Evolutionary conservation across 2,113 vertebrate genomes (phyloP).

Genomic region (Misgurnus anguillicaudatus): DNA sequence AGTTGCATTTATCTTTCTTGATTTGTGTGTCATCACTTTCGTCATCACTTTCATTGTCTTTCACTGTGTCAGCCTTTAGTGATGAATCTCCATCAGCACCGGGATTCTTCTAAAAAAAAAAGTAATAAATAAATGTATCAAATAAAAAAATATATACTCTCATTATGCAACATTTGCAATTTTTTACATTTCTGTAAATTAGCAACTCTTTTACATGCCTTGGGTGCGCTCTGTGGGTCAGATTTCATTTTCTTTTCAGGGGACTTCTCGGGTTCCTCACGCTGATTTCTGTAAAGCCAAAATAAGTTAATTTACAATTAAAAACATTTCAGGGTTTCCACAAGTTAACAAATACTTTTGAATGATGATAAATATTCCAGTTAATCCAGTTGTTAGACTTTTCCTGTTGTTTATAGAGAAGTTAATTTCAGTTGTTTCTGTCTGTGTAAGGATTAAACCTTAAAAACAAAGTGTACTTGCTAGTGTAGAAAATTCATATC

Average conservation of each 20-base stretch:
- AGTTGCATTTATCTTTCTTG: neutral
- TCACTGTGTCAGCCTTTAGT: neutral
- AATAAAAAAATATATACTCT: too few relatives aligned
- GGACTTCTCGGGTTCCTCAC: conserved; percentile 5
- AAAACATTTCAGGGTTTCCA: neutral
- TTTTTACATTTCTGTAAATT: too few relatives aligned
- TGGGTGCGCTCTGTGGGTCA: neutral
- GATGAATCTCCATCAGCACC: conserved; percentile 44
- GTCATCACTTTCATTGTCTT: neutral
- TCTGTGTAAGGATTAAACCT: too few relatives aligned
- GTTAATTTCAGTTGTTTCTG: too few relatives aligned
- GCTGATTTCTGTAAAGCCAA: conserved; percentile 10
- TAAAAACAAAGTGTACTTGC: too few relatives aligned
- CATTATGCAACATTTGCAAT: too few relatives aligned
- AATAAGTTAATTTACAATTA: neutral
- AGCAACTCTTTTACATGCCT: conserved; percentile 48
- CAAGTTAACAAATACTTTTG: too few relatives aligned
- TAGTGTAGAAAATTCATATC: too few relatives aligned
- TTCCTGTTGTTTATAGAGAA: too few relatives aligned
- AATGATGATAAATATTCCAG: too few relatives aligned
- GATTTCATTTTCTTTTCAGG: conserved; percentile 47
- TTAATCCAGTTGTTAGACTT: too few relatives aligned
- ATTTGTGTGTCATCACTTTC: neutral
- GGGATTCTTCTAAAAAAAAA: conserved; percentile 12
- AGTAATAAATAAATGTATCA: neutral